These are phyloP conservation scores for human (Homo sapiens) DNA, from an alignment of 2,113 vertebrate species.

Conservation along the genomic window GRCh38 chr7:139357001-139357500, in stretches of 20 bases:
- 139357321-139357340: not conserved
- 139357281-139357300: not conserved
- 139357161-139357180: not conserved
- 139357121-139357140: not conserved
- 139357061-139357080: not conserved
- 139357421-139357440: not conserved
- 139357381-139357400: not conserved
- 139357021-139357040: not conserved
- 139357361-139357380: too few species aligned
- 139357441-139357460: constrained; percentile 14
- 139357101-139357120: not conserved
- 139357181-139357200: not conserved
- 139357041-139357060: not conserved
- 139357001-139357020: not conserved
- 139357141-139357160: constrained; percentile 12
- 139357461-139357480: constrained; percentile 12
- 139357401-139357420: not conserved
- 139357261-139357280: constrained; percentile 5
- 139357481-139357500: not conserved
- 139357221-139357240: not conserved
- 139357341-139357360: too few species aligned
- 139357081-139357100: not conserved
- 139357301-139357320: not conserved
- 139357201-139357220: not conserved
- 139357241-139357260: not conserved